Evolutionary conservation across 2,888 invertebrate species (phyloP).

Genomic region (Plemyria rubiginata): DNA sequence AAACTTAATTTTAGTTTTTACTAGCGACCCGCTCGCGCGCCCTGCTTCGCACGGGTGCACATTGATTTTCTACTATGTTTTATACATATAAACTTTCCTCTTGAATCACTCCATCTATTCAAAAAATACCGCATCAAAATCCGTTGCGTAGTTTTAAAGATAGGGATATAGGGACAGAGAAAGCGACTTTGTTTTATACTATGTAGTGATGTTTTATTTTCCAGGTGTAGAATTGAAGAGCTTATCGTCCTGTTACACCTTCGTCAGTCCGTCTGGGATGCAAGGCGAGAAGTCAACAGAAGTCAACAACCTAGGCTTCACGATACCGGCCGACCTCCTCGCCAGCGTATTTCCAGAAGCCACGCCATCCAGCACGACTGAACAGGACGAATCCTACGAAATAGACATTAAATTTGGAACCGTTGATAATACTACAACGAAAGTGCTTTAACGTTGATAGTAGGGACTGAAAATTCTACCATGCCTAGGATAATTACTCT

Average conservation of each 20-base stretch:
- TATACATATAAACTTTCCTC: no score
- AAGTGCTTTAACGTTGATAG: background rate
- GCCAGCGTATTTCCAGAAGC: conserved; percentile 18
- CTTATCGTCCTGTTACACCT: conserved; percentile 4
- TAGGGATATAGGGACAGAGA: no score
- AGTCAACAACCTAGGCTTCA: conserved; percentile 5
- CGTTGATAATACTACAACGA: background rate
- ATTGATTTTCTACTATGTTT: no score
- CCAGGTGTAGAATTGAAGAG: conserved; percentile 22
- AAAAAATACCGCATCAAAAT: no score
- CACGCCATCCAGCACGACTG: background rate
- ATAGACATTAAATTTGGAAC: conserved; percentile 24
- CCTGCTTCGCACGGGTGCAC: no score
- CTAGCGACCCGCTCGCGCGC: no score
- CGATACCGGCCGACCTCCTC: conserved; percentile 21
- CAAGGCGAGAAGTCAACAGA: conserved; percentile 6
- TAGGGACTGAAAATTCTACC: background rate
- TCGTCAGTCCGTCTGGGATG: background rate
- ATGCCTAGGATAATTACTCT: background rate
- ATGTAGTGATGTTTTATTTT: no score
- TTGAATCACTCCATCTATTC: no score
- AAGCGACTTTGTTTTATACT: no score
- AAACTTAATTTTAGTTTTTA: no score
- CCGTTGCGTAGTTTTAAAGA: no score
- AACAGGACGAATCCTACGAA: conserved; percentile 14